A percentile compares a stretch with the other conserved stretches of the same genome.
phyloP scores from a whole-genome alignment of 30 jellyfish, hydroid and myxozoan genomes.

The Cassiopea andromeda region DNA sequence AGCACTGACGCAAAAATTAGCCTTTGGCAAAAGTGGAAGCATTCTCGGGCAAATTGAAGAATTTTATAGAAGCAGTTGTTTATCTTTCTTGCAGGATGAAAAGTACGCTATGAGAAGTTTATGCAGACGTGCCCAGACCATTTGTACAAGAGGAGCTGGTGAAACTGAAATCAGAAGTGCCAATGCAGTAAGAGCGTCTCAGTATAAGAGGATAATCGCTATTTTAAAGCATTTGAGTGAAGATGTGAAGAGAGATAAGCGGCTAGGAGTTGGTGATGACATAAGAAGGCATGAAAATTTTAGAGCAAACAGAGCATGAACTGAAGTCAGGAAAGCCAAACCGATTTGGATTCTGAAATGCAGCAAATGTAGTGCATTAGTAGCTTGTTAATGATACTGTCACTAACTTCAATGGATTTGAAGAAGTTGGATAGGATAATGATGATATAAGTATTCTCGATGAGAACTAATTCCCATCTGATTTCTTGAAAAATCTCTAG shows the following conservation, averaged over 20 bases:
- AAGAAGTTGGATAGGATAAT: too few relatives aligned
- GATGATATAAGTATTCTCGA: too few relatives aligned
- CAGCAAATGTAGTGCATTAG: too few relatives aligned
- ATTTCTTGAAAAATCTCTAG: too few relatives aligned
- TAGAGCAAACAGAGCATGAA: neutral
- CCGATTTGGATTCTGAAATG: neutral
- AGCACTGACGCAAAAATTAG: too few relatives aligned
- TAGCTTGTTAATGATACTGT: too few relatives aligned
- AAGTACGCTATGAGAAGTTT: neutral
- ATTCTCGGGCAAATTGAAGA: neutral
- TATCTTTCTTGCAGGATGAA: neutral
- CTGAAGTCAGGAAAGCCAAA: neutral
- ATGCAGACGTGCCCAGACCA: neutral
- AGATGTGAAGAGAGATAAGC: neutral
- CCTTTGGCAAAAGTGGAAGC: too few relatives aligned
- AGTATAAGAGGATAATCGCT: neutral
- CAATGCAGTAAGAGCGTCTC: neutral
- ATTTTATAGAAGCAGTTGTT: neutral
- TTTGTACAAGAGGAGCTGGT: neutral
- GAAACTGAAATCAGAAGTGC: neutral
- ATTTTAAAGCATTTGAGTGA: neutral
- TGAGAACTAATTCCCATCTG: too few relatives aligned
- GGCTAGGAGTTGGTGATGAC: neutral
- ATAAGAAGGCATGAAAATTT: neutral
- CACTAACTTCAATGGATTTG: too few relatives aligned